Base-by-base conservation (phyloP, 2,113 vertebrate species). In the Erythrocebus patas region DNA sequence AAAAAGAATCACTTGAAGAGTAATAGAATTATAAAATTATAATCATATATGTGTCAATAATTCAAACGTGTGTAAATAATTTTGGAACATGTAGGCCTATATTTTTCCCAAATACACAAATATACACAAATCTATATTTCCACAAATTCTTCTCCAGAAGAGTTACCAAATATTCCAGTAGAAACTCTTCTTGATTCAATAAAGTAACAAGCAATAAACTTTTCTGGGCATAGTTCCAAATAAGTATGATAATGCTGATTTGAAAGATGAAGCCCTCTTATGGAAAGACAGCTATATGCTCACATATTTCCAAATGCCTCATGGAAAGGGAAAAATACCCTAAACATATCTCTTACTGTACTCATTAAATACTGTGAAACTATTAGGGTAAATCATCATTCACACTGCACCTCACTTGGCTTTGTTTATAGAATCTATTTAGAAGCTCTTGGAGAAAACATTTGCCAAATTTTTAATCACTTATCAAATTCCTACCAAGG, bases 261-360 rank as follows among this genome's bases (percentile, higher is more conserved):
- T 97, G 96, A 98, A 98, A 92, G 87, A 92, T 79, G 96, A 98
- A 98, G 97, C 97, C 96, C 97, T 87, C 97, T 98, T 89, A 95
- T 98, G 97, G 97, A 98, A 97, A 92, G 72, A 78, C 78, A 92
- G 68, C 68, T 87, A 35, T 59, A 38, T 91, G 40, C n/a, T 90
- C 95, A 48, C 80, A 48, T 88, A 40, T 91, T 97, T 95, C 70
- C 92, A 83, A 84, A 50, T 59, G 43, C 4, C 14, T 92, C 43
- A 68, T 8, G 20, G 52, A 93, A 25, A 96, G 73, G 40, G 18
- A 48, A 80, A 20, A 81, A 70, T 80, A 27, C 43, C 30, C 14
- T 97, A 89, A 75, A 55, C 38, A 94, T 70, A 59, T 6, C 20
- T 97, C 57, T 81, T 95, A 45, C 79, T 27, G 11, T 61, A 17